These are phyloP conservation scores for Brachyhypopomus gauderio DNA, from an alignment of 2,113 vertebrate species.

Conservation along the genomic window DNA sequence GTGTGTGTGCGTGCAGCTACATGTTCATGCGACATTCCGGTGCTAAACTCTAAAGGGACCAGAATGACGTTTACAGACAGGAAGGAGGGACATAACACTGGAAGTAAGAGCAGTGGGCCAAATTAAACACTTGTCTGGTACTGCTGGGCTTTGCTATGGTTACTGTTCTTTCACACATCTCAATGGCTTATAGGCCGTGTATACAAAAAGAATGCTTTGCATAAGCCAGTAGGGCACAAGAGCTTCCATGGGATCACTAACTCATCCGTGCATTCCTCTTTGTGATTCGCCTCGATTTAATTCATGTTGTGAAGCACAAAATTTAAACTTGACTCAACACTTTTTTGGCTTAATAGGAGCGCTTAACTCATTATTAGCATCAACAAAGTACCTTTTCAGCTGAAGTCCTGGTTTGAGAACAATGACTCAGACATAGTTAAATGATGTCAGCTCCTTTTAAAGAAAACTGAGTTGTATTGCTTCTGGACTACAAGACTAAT, in stretches of 20 bases:
- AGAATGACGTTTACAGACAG: slow-evolving; percentile 43
- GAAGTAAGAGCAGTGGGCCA: slow-evolving; percentile 40
- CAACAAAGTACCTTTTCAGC: slow-evolving; percentile 31
- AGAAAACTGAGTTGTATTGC: slow-evolving; percentile 30
- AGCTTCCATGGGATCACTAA: slow-evolving; percentile 3
- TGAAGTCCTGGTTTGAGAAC: slow-evolving; percentile 46
- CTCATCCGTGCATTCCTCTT: slow-evolving; percentile 7
- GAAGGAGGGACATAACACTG: slow-evolving; percentile 44
- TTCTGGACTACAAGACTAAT: slow-evolving; percentile 48
- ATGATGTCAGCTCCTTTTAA: slow-evolving; percentile 52
- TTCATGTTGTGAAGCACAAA: slow-evolving; percentile 30
- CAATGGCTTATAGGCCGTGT: slow-evolving; percentile 21
- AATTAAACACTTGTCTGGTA: slow-evolving; percentile 52
- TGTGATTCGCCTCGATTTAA: slow-evolving; percentile 17
- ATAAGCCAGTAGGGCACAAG: slow-evolving; percentile 20
- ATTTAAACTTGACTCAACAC: neutral
- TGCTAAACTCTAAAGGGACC: slow-evolving; percentile 28
- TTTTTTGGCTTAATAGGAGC: slow-evolving; percentile 26
- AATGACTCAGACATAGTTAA: slow-evolving; percentile 47
- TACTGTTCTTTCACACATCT: slow-evolving; percentile 43
- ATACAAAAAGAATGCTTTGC: slow-evolving; percentile 23
- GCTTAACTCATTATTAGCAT: slow-evolving; percentile 40
- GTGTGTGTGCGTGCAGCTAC: neutral
- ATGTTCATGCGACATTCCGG: neutral
- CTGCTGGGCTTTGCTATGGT: slow-evolving; percentile 52